A percentile compares a stretch with the other conserved stretches of the same genome.
These are phyloP conservation scores for Festucalex cinctus DNA, from an alignment of 2,113 vertebrate species.

Conservation along the genomic window DNA sequence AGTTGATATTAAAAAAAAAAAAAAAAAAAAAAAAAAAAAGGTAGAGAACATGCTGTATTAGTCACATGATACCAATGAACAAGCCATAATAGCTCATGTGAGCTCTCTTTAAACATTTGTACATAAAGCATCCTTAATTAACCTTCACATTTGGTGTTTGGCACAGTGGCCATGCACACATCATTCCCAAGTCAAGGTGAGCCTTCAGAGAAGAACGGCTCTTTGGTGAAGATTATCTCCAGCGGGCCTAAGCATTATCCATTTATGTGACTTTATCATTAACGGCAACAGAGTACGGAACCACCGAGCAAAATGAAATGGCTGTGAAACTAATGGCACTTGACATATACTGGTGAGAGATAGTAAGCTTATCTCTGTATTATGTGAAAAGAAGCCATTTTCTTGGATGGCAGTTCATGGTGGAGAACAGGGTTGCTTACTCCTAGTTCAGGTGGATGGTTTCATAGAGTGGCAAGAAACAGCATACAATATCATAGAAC, in stretches of 20 bases:
- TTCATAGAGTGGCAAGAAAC: neutral
- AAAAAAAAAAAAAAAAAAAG: too few species aligned
- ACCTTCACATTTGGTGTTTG: slow-evolving; percentile 10
- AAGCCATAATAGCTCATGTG: neutral
- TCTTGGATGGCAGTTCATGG: slow-evolving; percentile 30
- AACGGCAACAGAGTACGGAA: slow-evolving; percentile 54
- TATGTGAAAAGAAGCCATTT: slow-evolving; percentile 61
- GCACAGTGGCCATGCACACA: slow-evolving; percentile 15
- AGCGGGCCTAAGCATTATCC: slow-evolving; percentile 49
- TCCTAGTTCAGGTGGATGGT: slow-evolving; percentile 1
- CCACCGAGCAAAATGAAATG: slow-evolving; percentile 56
- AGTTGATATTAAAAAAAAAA: too few species aligned
- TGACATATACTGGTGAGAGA: slow-evolving; percentile 63
- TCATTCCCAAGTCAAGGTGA: slow-evolving; percentile 42
- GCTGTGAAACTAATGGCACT: slow-evolving; percentile 67
- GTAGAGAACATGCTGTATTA: neutral
- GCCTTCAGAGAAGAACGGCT: slow-evolving; percentile 37
- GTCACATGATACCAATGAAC: neutral
- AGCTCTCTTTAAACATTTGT: neutral
- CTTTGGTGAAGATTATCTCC: slow-evolving; percentile 52
- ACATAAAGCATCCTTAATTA: slow-evolving; percentile 19
- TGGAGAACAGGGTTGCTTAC: neutral
- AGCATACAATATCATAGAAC: slow-evolving; percentile 33
- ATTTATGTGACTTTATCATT: slow-evolving; percentile 68
- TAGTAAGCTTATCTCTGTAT: slow-evolving; percentile 63